A percentile compares a stretch with the other conserved stretches of the same genome.
Conservation (phyloP, 2,888 invertebrate genomes). For the Mimas tiliae region DNA sequence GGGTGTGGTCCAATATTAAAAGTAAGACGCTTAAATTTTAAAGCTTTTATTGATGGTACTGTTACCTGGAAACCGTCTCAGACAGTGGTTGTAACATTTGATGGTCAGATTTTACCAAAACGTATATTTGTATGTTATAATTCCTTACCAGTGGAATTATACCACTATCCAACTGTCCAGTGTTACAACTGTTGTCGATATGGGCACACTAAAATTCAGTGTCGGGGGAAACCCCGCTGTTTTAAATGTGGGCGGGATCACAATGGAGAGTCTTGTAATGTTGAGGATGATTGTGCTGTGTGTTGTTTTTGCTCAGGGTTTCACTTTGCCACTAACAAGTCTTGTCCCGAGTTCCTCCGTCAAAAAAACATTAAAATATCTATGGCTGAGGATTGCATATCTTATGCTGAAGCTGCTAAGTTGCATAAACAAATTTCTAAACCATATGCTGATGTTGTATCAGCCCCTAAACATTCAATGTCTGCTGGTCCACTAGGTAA, state of each 20-base stretch:
- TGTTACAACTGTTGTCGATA: constrained; percentile 33
- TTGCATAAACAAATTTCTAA: neutral
- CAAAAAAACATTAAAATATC: constrained; percentile 28
- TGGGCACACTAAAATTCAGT: constrained; percentile 30
- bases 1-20: constrained; percentile 17
- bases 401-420: neutral
- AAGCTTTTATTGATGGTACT: constrained; percentile 1
- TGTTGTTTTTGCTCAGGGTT: constrained; percentile 13
- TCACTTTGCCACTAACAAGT: constrained; percentile 28
- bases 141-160: constrained; percentile 15
- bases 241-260: constrained; percentile 32
- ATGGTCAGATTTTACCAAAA: neutral
- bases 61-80: constrained; percentile 26
- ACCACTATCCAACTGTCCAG: constrained; percentile 31
- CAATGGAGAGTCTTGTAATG: constrained; percentile 21
- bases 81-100: neutral
- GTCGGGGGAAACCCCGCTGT: constrained; percentile 30
- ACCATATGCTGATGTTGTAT: neutral
- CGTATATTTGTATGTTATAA: constrained; percentile 6
- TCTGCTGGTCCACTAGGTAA: too few relatives aligned
- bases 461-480: too few relatives aligned
- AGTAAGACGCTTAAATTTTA: too few relatives aligned
- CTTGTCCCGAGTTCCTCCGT: constrained; percentile 28
- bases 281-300: neutral
- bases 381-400: constrained; percentile 25